Base-by-base conservation (phyloP, 2,113 vertebrate species). In the Silurus meridionalis region DNA sequence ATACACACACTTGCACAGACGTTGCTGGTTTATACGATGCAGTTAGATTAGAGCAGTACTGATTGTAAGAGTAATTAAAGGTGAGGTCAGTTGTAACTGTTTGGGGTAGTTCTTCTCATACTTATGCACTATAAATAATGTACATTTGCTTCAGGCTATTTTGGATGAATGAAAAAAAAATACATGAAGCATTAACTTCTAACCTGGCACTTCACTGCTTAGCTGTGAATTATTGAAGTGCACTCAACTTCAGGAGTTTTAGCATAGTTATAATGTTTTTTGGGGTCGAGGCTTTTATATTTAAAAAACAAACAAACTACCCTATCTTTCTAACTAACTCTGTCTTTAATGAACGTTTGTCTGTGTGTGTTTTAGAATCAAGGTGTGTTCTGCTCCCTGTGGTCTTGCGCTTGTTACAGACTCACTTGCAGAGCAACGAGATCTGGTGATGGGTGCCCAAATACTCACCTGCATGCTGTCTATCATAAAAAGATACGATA, bases 381-480 rank as follows among this genome's bases (percentile, higher is more conserved):
- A 92, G 97, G 67, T 98, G 95, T 90, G 96, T 99, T 91, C 95
- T 99, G 88, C 91, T 99, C 81, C 98, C 98, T 0, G 97, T 99
- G 82, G 97, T 99, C 85, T 92, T 99, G 37, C 96, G 97, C 88
- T 96, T 98, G 85, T 96, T 99, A 71, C 97, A 99, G 84, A 95
- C 95, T 80, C 97, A 99, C 92, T 93, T 99, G 92, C 97, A 98
- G 97, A 99, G 88, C 98, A 99, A 95, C 97, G 95, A 89, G 97
- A 99, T 91, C 94, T 98, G 89, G 96, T 98, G 91, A 96, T 97
- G 95, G 99, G 98, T 1, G 98, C 97, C 0, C 97, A 95, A 89
- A 99, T 99, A 92, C 97, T 99, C 91, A 98, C 97, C 95, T 97
- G 96, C 93, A 97, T 99, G 94, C 96, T 99, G 92, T 98, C 97